Evolutionary conservation across 2,888 invertebrate species (phyloP).

Genomic region (Drosophila aldrichi): DNA sequence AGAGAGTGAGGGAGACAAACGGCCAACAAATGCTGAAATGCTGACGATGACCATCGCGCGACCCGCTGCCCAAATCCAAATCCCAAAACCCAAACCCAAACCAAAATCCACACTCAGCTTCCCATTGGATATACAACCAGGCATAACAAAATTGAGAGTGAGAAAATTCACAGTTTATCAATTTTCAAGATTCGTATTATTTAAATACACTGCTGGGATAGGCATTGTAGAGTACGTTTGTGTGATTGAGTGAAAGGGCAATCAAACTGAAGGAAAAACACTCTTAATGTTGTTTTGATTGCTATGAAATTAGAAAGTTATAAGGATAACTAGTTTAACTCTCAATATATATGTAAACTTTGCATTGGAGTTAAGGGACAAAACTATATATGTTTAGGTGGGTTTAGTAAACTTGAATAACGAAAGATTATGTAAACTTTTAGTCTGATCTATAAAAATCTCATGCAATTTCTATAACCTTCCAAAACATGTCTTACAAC

Average conservation of each 20-base stretch:
- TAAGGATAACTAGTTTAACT: neutral
- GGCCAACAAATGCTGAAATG: constrained; percentile 33
- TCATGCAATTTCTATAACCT: neutral
- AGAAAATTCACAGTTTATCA: constrained; percentile 82
- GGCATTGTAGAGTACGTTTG: neutral
- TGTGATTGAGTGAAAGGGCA: neutral
- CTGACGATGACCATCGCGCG: constrained; percentile 73
- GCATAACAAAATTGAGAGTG: constrained; percentile 73
- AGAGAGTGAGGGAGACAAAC: neutral
- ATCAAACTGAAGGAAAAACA: neutral
- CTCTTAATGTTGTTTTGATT: neutral
- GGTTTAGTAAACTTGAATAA: too few relatives aligned
- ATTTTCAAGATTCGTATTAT: constrained; percentile 74
- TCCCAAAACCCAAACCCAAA: constrained; percentile 2
- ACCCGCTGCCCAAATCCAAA: constrained; percentile 52
- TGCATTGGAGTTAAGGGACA: too few relatives aligned
- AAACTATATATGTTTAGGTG: too few relatives aligned
- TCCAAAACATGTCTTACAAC: neutral
- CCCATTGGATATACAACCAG: constrained; percentile 51
- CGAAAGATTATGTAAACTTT: too few relatives aligned
- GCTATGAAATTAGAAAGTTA: neutral
- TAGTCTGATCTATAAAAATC: neutral
- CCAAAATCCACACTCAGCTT: constrained; percentile 29
- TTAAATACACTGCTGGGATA: constrained; percentile 40
- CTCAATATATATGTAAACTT: too few relatives aligned